A percentile compares a stretch with the other conserved stretches of the same genome.
Conservation (phyloP, 2,113 vertebrate species). For the Ifrita kowaldi region DNA sequence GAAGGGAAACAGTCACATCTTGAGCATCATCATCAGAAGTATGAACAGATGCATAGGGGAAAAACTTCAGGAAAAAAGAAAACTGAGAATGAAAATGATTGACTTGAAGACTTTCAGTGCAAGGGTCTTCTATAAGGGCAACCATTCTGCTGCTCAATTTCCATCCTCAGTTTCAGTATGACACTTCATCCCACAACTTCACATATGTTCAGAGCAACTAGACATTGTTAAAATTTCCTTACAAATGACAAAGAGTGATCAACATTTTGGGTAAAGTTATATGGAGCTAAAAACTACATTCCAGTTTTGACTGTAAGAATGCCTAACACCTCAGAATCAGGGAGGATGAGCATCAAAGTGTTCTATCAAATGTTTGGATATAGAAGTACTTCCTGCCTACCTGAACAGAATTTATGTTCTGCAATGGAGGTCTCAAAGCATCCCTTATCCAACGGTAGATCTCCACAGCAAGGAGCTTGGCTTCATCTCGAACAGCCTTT, state of each 20-base stretch:
- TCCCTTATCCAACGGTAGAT: constrained; percentile 96
- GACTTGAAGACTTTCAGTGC: not conserved
- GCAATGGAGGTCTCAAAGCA: constrained; percentile 87
- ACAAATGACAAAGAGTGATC: not conserved
- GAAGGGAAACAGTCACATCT: not conserved
- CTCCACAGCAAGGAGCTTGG: constrained; percentile 91
- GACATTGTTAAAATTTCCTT: not conserved
- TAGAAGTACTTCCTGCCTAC: constrained; percentile 59
- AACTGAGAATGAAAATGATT: not conserved
- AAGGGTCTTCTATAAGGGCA: not conserved
- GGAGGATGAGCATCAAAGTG: not conserved
- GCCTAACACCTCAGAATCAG: not conserved
- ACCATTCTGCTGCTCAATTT: not conserved
- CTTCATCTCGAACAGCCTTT: constrained; percentile 95
- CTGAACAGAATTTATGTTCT: constrained; percentile 95
- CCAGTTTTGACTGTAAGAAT: not conserved
- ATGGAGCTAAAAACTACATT: not conserved
- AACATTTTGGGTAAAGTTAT: fast-evolving
- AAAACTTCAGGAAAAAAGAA: not conserved
- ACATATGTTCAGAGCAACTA: not conserved
- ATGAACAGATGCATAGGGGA: not conserved
- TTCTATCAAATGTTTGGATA: not conserved
- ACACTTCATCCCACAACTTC: not conserved
- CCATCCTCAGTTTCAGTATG: not conserved
- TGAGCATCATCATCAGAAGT: not conserved